Evolutionary conservation across 2,888 invertebrate species (phyloP), one percentile per base, ranked within the genome.

Genomic region (Embidobia sp.): DNA sequence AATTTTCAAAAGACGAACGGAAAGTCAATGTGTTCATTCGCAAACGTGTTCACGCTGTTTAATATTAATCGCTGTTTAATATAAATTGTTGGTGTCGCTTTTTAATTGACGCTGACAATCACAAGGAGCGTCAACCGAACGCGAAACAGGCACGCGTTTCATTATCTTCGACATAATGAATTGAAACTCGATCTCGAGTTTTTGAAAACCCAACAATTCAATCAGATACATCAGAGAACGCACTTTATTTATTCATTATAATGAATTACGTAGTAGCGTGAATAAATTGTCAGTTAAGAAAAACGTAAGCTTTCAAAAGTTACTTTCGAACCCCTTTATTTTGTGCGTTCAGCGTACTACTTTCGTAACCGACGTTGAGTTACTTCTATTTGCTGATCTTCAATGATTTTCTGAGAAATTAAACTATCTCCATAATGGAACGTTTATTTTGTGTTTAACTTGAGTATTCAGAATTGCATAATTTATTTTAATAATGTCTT

Each of bases 31-130:
- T 64, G 49, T 51, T 48, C 35, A 46, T 53, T 35, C 46, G 11
- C 11, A 13, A 42, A 3, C 31, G n/a, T 18, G 19, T 51, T 27
- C n/a, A 11, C 35, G 42, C 44, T 59, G 37, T 49, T 63, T 49
- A 48, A 63, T 63, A 63, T 63, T 49, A 63, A 63, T 49, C 61
- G 48, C 35, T 27, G 33, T 48, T 61, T 61, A 48, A 61, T 61
- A 48, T 22, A 46, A 48, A 48, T 48, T 48, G 19, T 16, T 48
- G 27, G 10, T 33, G 22, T 46, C 33, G 22, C 6, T 59, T 22
- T 22, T 22, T 22, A 26, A 40, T 40, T 16, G 10, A 16, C 7
- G 11, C 3, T 31, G 37, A 37, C 18, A 35, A 35, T 26, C 19
- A 15, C 10, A 7, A 4, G 33, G 31, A 31, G 6, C 13, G 10